Evolutionary conservation across 53 echinoderm and acorn worm species (phyloP).

Genomic region (Echinarachnius parma): DNA sequence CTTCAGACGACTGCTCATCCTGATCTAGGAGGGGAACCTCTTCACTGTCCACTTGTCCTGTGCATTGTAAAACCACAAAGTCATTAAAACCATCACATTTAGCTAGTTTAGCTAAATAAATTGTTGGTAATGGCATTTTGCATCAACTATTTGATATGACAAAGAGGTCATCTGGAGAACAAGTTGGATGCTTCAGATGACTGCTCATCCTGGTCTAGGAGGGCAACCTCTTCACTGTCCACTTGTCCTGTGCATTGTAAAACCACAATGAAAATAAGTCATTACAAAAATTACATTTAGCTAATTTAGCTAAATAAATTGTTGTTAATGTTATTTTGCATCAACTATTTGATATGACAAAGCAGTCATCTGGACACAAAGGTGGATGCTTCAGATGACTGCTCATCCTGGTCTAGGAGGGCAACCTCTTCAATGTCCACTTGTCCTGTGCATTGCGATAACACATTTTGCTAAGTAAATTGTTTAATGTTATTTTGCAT

Average conservation of each 20-base stretch:
- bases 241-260: constrained; percentile 14
- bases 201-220: constrained; percentile 40
- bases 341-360: too few species aligned
- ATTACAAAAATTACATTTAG: too few species aligned
- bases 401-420: constrained; percentile 37
- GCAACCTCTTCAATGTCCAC: constrained; percentile 30
- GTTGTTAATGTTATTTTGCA: too few species aligned
- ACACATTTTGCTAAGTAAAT: too few species aligned
- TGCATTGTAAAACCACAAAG: not conserved
- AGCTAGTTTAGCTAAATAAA: too few species aligned
- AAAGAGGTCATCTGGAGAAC: constrained; percentile 66
- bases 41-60: constrained; percentile 27
- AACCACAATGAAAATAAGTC: too few species aligned
- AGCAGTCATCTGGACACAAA: constrained; percentile 39
- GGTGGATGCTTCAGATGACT: constrained; percentile 25
- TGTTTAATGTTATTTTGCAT: too few species aligned
- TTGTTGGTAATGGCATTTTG: too few species aligned
- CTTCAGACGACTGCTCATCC: constrained; percentile 9
- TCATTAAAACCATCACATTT: not conserved
- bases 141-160: too few species aligned
- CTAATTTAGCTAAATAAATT: too few species aligned
- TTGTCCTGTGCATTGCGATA: constrained; percentile 5
- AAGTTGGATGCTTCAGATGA: constrained; percentile 29
- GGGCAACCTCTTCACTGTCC: constrained; percentile 27
- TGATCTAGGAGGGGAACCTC: constrained; percentile 40